These are phyloP conservation scores for Apodemia duryi DNA, from an alignment of 2,888 invertebrate genomes.

Conservation along the genomic window DNA sequence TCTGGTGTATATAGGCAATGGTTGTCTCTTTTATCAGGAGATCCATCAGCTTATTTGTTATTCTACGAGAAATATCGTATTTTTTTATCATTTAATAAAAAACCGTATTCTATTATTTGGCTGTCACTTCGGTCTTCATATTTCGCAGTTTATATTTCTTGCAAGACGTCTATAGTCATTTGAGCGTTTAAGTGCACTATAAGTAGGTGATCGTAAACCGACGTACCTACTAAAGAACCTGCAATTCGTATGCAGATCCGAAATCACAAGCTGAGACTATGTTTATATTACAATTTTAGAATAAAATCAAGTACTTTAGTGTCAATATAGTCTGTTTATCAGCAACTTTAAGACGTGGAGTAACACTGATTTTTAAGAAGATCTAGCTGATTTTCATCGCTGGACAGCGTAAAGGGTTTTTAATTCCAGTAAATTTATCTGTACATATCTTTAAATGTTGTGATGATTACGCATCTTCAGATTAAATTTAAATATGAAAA, in stretches of 20 bases:
- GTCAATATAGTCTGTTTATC: not conserved
- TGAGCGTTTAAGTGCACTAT: not conserved
- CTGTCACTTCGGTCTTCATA: not conserved
- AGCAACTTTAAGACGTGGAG: not conserved
- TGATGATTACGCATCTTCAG: no score
- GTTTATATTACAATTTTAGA: not conserved
- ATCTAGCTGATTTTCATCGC: not conserved
- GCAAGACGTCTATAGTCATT: not conserved
- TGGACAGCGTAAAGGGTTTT: not conserved
- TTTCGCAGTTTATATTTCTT: not conserved
- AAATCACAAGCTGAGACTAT: not conserved
- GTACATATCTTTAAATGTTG: no score
- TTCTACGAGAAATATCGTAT: no score
- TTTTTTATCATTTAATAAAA: no score
- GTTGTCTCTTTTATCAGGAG: no score
- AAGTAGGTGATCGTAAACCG: not conserved
- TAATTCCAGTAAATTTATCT: no score
- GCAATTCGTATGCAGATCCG: conserved; percentile 9
- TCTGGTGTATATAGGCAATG: no score
- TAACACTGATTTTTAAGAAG: not conserved
- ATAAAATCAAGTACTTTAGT: conserved; percentile 5
- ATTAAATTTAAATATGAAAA: no score
- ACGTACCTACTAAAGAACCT: not conserved
- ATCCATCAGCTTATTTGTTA: no score
- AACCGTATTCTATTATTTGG: no score